Percentiles rank a stretch among this genome's conserved stretches.
phyloP scores from a whole-genome alignment of 2,888 invertebrate genomes.

The Eupithecia pulchellata region DNA sequence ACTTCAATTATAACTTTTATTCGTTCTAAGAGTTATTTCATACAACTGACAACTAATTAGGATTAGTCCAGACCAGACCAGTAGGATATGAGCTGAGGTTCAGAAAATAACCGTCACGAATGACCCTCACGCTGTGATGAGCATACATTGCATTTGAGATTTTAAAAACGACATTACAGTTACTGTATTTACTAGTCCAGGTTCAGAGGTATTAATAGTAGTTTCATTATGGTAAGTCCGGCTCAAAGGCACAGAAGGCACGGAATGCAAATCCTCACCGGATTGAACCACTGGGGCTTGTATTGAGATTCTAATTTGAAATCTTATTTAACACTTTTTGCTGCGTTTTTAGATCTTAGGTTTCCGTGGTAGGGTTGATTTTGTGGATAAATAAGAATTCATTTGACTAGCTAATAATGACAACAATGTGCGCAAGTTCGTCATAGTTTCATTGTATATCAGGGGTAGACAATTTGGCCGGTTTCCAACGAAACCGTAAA shows the following conservation, averaged over 20 bases:
- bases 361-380: neutral
- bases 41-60: no score
- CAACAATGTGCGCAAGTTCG: neutral
- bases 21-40: no score
- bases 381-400: neutral
- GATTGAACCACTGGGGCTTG: slow-evolving; percentile 32
- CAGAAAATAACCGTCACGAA: no score
- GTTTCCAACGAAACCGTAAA: no score
- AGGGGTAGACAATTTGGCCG: neutral
- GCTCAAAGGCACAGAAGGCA: slow-evolving; percentile 33
- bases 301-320: slow-evolving; percentile 13
- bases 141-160: no score
- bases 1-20: no score
- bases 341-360: no score
- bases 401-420: neutral
- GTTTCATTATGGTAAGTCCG: slow-evolving; percentile 29
- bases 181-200: neutral
- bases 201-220: slow-evolving; percentile 7
- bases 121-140: no score
- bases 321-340: neutral
- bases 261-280: slow-evolving; percentile 33
- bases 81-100: no score
- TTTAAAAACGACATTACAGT: neutral
- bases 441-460: neutral
- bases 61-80: no score